Percentiles rank a stretch among this genome's conserved stretches.
Evolutionary conservation across 1,140 invertebrate genomes (phyloP).

Genomic region (Drosophila fuyamai): DNA sequence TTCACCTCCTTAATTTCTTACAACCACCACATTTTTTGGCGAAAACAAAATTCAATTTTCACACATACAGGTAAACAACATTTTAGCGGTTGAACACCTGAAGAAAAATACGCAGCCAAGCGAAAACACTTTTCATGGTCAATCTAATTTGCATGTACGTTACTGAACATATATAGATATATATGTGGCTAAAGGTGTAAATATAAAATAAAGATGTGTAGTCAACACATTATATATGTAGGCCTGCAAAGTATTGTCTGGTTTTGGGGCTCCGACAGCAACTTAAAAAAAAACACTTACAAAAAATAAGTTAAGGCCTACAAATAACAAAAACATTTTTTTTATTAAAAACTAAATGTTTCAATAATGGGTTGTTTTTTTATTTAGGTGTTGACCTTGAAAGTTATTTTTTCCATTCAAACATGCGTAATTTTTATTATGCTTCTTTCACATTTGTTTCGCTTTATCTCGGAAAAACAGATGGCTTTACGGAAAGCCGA

Average conservation of each 20-base stretch:
- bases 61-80: slow-evolving; percentile 28
- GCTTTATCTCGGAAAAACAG: slow-evolving; percentile 12
- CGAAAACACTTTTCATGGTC: slow-evolving; percentile 61
- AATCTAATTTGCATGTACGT: slow-evolving; percentile 60
- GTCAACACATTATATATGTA: not conserved
- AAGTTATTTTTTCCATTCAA: not conserved
- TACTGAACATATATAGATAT: slow-evolving; percentile 27
- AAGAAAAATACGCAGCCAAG: slow-evolving; percentile 37
- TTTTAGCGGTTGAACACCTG: slow-evolving; percentile 34
- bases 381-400: slow-evolving; percentile 16
- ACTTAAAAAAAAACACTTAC: too few relatives aligned
- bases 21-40: slow-evolving; percentile 22
- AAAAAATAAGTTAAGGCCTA: too few relatives aligned
- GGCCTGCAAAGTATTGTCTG: too few relatives aligned
- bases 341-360: not conserved
- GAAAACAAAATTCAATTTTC: slow-evolving; percentile 49
- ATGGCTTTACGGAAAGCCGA: slow-evolving; percentile 12
- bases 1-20: slow-evolving; percentile 8
- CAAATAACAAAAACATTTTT: not conserved
- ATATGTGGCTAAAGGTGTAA: not conserved
- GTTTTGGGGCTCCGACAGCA: too few relatives aligned
- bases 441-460: slow-evolving; percentile 2
- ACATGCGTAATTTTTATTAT: slow-evolving; percentile 33
- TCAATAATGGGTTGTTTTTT: not conserved
- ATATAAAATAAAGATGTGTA: not conserved